These are phyloP conservation scores for Discoglossus pictus DNA, from an alignment of 2,797 vertebrate genomes.

Conservation along the genomic window DNA sequence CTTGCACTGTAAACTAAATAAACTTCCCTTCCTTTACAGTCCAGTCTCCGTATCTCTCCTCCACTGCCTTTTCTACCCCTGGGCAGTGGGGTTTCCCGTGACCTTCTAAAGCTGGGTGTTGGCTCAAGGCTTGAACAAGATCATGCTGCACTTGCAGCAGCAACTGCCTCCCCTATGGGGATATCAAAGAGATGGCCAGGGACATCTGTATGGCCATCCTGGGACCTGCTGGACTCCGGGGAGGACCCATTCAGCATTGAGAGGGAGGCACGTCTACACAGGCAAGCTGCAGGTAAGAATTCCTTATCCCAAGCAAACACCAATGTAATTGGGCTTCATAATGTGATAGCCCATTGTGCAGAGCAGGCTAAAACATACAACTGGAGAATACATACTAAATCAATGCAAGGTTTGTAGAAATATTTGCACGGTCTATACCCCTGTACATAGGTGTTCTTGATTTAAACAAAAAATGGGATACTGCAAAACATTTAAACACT, in stretches of 20 bases:
- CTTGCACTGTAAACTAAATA: not conserved
- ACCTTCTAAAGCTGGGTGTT: conserved; percentile 82
- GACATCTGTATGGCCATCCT: conserved; percentile 87
- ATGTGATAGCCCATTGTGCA: no score
- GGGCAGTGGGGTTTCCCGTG: conserved; percentile 83
- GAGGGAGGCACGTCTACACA: conserved; percentile 91
- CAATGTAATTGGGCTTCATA: no score
- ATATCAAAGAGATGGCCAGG: conserved; percentile 90
- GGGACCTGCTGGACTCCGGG: conserved; percentile 83
- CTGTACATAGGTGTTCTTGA: no score
- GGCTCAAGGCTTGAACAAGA: conserved; percentile 85
- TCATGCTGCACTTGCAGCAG: conserved; percentile 78
- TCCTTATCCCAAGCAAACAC: no score
- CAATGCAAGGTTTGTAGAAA: no score
- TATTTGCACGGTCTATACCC: no score
- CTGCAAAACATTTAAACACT: no score
- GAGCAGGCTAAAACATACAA: no score
- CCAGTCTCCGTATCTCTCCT: conserved; percentile 91
- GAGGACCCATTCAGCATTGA: conserved; percentile 95
- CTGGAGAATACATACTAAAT: no score
- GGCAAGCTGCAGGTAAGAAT: conserved; percentile 89
- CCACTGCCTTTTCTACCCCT: conserved; percentile 88
- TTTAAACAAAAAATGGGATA: no score
- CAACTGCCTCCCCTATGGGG: conserved; percentile 71
- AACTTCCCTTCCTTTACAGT: conserved; percentile 69